phyloP scores from a whole-genome alignment of 2,888 invertebrate species.

The Thymelicus acteon region DNA sequence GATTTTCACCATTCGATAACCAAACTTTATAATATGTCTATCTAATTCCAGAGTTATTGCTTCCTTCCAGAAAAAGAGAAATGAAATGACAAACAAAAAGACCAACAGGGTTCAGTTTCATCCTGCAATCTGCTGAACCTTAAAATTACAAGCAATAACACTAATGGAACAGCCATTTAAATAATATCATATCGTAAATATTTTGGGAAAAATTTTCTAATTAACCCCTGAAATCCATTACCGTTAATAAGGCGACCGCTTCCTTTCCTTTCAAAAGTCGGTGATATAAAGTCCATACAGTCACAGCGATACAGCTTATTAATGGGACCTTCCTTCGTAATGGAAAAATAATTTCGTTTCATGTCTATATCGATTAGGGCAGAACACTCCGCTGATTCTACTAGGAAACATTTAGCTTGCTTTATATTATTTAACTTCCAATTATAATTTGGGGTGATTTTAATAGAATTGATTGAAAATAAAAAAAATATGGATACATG shows the following conservation, averaged over 20 bases:
- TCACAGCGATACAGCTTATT: conserved; percentile 5
- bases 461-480: too few species aligned
- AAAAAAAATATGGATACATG: too few species aligned
- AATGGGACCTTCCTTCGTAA: conserved; percentile 16
- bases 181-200: neutral
- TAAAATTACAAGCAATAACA: too few species aligned
- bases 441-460: too few species aligned
- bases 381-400: neutral
- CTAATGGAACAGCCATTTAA: neutral
- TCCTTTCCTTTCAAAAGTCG: conserved; percentile 9
- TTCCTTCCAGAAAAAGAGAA: too few species aligned
- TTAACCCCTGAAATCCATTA: conserved; percentile 15
- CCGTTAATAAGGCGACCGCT: conserved; percentile 16
- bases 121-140: too few species aligned
- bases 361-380: conserved; percentile 11
- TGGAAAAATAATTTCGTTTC: conserved; percentile 33
- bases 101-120: too few species aligned
- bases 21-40: too few species aligned
- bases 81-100: too few species aligned
- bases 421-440: neutral
- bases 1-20: too few species aligned
- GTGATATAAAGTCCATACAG: conserved; percentile 12
- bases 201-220: conserved; percentile 5
- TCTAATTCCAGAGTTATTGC: too few species aligned
- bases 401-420: neutral